These are phyloP conservation scores for Lasioglossum lativentre DNA, from an alignment of 2,888 invertebrate genomes.

Conservation along the genomic window DNA sequence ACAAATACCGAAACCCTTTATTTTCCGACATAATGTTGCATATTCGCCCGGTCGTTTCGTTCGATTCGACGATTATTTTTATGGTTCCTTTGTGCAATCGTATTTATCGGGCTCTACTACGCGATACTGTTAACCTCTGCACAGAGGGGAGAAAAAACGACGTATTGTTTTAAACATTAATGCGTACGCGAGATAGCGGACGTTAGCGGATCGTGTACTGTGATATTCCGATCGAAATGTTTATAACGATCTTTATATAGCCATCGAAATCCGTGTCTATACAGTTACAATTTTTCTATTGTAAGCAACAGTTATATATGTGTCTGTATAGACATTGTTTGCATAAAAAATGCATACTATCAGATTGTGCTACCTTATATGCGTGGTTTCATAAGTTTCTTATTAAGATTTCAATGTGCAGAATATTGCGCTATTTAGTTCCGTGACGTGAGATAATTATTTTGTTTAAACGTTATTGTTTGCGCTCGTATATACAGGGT, in stretches of 20 bases:
- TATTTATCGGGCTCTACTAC: slow-evolving; percentile 19
- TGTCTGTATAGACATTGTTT: neutral
- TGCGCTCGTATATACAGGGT: neutral
- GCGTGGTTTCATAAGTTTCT: neutral
- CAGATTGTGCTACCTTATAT: neutral
- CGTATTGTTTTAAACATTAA: slow-evolving; percentile 24
- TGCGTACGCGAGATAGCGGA: neutral
- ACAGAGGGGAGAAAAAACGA: slow-evolving; percentile 5
- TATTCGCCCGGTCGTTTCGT: neutral
- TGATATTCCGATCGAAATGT: neutral
- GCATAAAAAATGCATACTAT: neutral
- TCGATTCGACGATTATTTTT: slow-evolving; percentile 15
- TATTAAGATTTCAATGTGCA: neutral
- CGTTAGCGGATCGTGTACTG: neutral
- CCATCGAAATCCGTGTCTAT: neutral
- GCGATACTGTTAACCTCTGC: slow-evolving; percentile 35
- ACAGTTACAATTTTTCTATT: neutral
- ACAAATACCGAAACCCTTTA: slow-evolving; percentile 1
- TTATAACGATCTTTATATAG: neutral
- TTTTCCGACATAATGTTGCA: neutral
- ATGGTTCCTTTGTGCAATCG: neutral
- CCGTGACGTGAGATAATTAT: neutral
- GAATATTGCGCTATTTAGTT: neutral
- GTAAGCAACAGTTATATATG: neutral
- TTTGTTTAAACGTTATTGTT: neutral